Percentiles rank a stretch among this genome's conserved stretches.
These are phyloP conservation scores for Nephila pilipes DNA, from an alignment of 1,140 invertebrate genomes.

Conservation along the genomic window DNA sequence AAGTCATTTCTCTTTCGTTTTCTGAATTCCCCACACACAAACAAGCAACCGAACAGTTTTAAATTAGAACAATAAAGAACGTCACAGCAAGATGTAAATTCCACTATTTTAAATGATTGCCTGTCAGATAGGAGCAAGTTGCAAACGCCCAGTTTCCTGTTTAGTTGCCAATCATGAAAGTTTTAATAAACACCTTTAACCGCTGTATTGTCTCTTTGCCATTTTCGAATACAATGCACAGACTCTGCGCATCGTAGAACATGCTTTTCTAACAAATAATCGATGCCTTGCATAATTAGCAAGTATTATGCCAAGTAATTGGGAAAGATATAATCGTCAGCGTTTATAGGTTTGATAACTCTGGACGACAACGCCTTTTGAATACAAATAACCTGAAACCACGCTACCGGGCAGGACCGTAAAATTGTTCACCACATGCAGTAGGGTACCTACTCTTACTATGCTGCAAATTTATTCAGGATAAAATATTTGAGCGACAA, in stretches of 20 bases:
- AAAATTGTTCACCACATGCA: background rate
- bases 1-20: background rate
- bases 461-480: conserved; percentile 21
- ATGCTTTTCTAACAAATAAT: conserved; percentile 11
- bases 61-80: background rate
- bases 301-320: conserved; percentile 56
- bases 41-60: background rate
- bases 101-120: background rate
- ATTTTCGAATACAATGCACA: background rate
- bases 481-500: conserved; percentile 18
- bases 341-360: conserved; percentile 65
- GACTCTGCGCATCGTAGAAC: background rate
- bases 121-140: background rate
- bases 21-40: background rate
- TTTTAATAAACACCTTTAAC: conserved; percentile 43
- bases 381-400: conserved; percentile 42
- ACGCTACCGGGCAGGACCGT: background rate
- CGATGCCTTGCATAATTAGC: conserved; percentile 46
- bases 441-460: background rate
- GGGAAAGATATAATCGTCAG: conserved; percentile 39
- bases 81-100: background rate
- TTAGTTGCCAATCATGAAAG: conserved; percentile 35
- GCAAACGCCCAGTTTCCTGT: background rate
- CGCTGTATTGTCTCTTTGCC: background rate
- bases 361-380: conserved; percentile 15